These are phyloP conservation scores for Lithosia quadra DNA, from an alignment of 2,888 invertebrate genomes.

Conservation along the genomic window DNA sequence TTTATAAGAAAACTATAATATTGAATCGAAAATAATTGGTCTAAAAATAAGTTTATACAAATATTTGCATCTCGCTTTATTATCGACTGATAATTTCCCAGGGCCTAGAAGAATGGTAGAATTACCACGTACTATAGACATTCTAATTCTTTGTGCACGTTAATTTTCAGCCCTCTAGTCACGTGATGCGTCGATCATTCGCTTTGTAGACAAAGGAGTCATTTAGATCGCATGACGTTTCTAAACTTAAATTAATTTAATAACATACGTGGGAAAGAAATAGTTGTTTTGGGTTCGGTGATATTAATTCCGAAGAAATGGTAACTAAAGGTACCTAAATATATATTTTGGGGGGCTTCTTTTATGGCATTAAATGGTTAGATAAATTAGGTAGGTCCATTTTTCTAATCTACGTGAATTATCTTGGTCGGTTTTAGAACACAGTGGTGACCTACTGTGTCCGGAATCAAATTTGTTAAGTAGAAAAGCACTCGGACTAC, in stretches of 20 bases:
- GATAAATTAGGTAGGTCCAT: neutral
- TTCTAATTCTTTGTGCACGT: neutral
- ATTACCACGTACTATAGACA: neutral
- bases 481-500: too few relatives aligned
- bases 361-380: too few relatives aligned
- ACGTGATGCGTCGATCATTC: conserved; percentile 1
- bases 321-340: neutral
- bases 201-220: neutral
- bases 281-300: neutral
- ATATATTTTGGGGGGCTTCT: too few relatives aligned
- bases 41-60: too few relatives aligned
- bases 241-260: neutral
- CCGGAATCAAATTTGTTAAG: too few relatives aligned
- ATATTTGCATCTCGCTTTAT: neutral
- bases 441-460: too few relatives aligned
- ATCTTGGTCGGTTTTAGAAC: too few relatives aligned
- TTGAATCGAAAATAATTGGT: too few relatives aligned
- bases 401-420: neutral
- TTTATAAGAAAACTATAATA: too few relatives aligned
- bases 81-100: neutral
- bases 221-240: neutral
- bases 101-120: neutral
- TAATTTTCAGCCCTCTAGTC: neutral
- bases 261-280: neutral
- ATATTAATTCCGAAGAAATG: neutral